Conservation (phyloP, 2,113 vertebrate genomes). For the Saguinus imperator region DNA sequence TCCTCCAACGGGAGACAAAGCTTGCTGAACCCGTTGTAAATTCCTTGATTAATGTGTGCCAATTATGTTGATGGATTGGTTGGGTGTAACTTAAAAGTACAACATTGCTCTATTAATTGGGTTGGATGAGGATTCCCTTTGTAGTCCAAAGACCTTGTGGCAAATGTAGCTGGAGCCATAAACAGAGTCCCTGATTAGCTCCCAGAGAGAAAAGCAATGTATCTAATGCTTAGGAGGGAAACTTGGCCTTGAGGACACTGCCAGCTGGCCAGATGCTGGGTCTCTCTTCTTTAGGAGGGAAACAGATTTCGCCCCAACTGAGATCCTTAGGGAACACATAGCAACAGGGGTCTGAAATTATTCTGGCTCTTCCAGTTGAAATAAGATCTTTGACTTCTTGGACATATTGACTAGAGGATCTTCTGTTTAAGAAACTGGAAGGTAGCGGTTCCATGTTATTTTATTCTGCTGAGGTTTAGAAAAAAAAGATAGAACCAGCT, state of each 20-base stretch:
- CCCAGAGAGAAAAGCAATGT: slow-evolving; percentile 23
- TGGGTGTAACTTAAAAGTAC: slow-evolving; percentile 1
- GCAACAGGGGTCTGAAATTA: not conserved
- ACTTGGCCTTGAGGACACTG: slow-evolving; percentile 1
- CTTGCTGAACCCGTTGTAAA: slow-evolving; percentile 52
- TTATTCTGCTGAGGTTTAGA: not conserved
- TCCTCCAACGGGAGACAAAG: not conserved
- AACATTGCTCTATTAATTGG: slow-evolving; percentile 64
- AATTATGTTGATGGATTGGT: slow-evolving; percentile 29
- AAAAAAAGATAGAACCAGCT: not conserved
- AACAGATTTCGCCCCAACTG: not conserved
- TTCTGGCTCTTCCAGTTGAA: not conserved
- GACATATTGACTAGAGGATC: not conserved
- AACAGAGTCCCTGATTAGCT: slow-evolving; percentile 14
- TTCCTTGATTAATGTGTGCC: slow-evolving; percentile 53
- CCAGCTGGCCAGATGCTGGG: not conserved
- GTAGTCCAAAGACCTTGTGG: slow-evolving; percentile 65
- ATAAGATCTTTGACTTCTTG: not conserved
- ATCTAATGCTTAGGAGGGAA: slow-evolving; percentile 24
- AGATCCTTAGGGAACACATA: not conserved
- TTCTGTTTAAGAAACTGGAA: not conserved
- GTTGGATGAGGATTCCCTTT: slow-evolving; percentile 56
- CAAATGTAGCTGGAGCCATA: slow-evolving; percentile 52
- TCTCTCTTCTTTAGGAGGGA: slow-evolving; percentile 14
- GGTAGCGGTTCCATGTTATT: not conserved